Evolutionary conservation across 1,140 invertebrate genomes (phyloP).

Genomic region (Caenorhabditis brenneri): DNA sequence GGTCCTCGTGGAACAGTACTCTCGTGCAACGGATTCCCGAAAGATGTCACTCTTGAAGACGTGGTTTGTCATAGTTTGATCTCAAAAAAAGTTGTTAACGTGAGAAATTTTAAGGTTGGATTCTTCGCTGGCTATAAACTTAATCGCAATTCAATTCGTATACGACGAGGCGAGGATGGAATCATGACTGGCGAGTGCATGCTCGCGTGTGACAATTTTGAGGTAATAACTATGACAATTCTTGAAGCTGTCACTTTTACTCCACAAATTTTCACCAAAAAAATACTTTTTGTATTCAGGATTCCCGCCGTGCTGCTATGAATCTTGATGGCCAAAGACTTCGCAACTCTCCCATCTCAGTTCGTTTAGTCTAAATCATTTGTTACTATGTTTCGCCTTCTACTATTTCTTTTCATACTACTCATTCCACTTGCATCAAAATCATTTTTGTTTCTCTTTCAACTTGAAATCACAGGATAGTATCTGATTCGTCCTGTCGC

Average conservation of each 20-base stretch:
- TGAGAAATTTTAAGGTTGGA: not conserved
- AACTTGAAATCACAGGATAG: too few relatives aligned
- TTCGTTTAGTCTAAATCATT: not conserved
- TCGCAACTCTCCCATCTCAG: not conserved
- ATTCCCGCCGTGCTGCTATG: not conserved
- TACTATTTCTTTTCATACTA: not conserved
- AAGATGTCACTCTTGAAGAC: conserved; percentile 30
- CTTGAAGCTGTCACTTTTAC: not conserved
- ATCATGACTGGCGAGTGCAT: conserved; percentile 38
- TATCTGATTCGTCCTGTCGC: too few relatives aligned
- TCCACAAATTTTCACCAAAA: not conserved
- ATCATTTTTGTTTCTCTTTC: not conserved
- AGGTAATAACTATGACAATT: not conserved
- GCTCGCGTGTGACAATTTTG: not conserved
- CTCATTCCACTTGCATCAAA: not conserved
- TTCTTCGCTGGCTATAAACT: conserved; percentile 24
- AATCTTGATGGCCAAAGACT: not conserved
- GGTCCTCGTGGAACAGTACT: conserved; percentile 33
- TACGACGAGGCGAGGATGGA: not conserved
- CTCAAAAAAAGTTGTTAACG: not conserved
- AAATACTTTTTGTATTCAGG: not conserved
- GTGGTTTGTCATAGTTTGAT: not conserved
- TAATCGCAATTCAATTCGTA: conserved; percentile 36
- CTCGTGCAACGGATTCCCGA: conserved; percentile 25
- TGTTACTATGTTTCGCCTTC: not conserved